Percentiles rank a stretch among this genome's conserved stretches.
Evolutionary conservation across 2,797 vertebrate species (phyloP).

Genomic region (Botia almorhae): DNA sequence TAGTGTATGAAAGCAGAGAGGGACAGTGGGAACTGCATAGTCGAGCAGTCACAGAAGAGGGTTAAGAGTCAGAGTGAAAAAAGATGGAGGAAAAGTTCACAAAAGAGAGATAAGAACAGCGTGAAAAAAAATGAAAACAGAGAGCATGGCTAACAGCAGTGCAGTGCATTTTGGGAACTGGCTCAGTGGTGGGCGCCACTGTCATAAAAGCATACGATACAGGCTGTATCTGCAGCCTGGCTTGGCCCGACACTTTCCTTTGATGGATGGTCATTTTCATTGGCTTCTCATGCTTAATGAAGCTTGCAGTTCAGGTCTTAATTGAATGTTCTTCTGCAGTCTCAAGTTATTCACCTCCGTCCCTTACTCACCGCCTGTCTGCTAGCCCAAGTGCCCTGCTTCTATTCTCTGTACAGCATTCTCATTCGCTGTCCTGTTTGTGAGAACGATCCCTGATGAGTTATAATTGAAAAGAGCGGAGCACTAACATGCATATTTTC

Average conservation of each 20-base stretch:
- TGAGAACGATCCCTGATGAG: constrained; percentile 61
- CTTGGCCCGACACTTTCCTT: constrained; percentile 72
- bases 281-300: constrained; percentile 86
- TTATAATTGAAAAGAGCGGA: constrained; percentile 64
- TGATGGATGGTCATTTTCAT: constrained; percentile 87
- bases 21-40: constrained; percentile 22
- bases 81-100: not conserved
- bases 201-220: constrained; percentile 58
- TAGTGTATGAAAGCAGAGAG: constrained; percentile 11
- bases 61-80: not conserved
- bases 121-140: not conserved
- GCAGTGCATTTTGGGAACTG: constrained; percentile 38
- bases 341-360: constrained; percentile 61
- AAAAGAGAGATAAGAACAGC: not conserved
- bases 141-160: not conserved
- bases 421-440: constrained; percentile 51
- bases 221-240: constrained; percentile 66
- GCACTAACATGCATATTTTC: constrained; percentile 55
- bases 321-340: constrained; percentile 84
- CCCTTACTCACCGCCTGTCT: constrained; percentile 12
- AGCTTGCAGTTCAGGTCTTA: constrained; percentile 86
- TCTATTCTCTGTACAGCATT: not conserved
- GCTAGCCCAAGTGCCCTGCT: constrained; percentile 13
- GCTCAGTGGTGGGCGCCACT: constrained; percentile 22
- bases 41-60: constrained; percentile 5